These are phyloP conservation scores for Nipponacmea schrenckii DNA, from an alignment of 2,888 invertebrate species.

Conservation along the genomic window DNA sequence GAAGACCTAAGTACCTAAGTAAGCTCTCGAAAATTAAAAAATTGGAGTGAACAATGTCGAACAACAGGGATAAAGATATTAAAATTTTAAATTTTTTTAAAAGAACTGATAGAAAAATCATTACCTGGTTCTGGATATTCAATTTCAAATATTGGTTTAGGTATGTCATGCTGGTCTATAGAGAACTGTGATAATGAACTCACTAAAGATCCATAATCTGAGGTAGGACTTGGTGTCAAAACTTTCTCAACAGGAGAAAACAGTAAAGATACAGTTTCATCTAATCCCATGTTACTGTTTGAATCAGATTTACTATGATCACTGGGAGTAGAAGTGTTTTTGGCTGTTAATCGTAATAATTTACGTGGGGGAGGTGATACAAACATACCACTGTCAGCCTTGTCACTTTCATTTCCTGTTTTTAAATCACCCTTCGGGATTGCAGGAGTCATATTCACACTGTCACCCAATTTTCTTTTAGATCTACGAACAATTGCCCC, in stretches of 20 bases:
- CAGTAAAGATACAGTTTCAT: constrained; percentile 5
- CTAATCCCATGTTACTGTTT: constrained; percentile 11
- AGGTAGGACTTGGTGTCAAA: constrained; percentile 9
- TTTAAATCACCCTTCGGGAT: background rate
- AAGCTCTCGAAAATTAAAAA: too few relatives aligned
- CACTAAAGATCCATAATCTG: constrained; percentile 21
- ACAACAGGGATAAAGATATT: too few relatives aligned
- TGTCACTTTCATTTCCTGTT: background rate
- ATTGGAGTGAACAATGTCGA: too few relatives aligned
- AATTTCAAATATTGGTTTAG: constrained; percentile 10
- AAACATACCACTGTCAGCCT: constrained; percentile 24
- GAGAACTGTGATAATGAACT: constrained; percentile 17
- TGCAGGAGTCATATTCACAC: constrained; percentile 5
- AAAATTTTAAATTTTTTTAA: too few relatives aligned
- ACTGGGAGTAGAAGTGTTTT: constrained; percentile 24
- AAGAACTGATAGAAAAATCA: background rate
- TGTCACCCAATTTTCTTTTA: background rate
- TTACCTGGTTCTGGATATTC: constrained; percentile 10
- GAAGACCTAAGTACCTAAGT: too few relatives aligned
- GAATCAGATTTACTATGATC: background rate
- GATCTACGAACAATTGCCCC: too few relatives aligned
- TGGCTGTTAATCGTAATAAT: constrained; percentile 5
- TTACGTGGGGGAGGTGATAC: constrained; percentile 19
- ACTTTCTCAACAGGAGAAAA: constrained; percentile 13
- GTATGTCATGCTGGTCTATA: background rate